Percentiles rank a stretch among this genome's conserved stretches.
These are phyloP conservation scores for Illadopsis cleaveri DNA, from an alignment of 2,113 vertebrate genomes.

Conservation along the genomic window DNA sequence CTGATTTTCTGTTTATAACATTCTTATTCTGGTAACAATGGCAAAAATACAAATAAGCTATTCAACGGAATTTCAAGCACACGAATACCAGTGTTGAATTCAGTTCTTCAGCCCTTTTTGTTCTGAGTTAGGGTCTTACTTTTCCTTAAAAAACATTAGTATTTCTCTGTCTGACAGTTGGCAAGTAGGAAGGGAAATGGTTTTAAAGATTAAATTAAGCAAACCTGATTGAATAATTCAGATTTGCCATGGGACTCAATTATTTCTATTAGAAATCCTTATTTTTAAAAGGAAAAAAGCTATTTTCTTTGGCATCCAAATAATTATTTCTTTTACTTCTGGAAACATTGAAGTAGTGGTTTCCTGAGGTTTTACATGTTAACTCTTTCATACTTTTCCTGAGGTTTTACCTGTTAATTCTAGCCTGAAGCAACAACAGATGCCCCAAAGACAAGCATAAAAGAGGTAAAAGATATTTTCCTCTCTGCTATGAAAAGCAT, in stretches of 20 bases:
- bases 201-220: slow-evolving; percentile 53
- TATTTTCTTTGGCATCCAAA: slow-evolving; percentile 59
- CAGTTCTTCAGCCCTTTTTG: not conserved
- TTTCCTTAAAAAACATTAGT: not conserved
- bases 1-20: not conserved
- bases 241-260: slow-evolving; percentile 61
- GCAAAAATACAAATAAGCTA: not conserved
- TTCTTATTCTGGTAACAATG: not conserved
- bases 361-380: slow-evolving; percentile 28
- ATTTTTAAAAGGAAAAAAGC: slow-evolving; percentile 29
- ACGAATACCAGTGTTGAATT: not conserved
- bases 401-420: not conserved
- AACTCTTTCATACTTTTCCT: slow-evolving; percentile 18
- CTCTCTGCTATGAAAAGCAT: not conserved
- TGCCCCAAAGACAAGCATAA: not conserved
- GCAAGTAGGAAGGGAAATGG: slow-evolving; percentile 50
- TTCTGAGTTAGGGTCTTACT: not conserved
- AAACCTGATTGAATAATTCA: slow-evolving; percentile 56
- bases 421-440: not conserved
- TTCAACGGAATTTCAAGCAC: not conserved
- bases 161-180: slow-evolving; percentile 41
- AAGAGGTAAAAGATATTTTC: not conserved
- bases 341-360: slow-evolving; percentile 50
- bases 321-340: slow-evolving; percentile 57
- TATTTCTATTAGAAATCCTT: slow-evolving; percentile 59